Evolutionary conservation across 2,113 vertebrate species (phyloP), one percentile per base, ranked within the genome.

Genomic region (Dryoscopus gambensis): DNA sequence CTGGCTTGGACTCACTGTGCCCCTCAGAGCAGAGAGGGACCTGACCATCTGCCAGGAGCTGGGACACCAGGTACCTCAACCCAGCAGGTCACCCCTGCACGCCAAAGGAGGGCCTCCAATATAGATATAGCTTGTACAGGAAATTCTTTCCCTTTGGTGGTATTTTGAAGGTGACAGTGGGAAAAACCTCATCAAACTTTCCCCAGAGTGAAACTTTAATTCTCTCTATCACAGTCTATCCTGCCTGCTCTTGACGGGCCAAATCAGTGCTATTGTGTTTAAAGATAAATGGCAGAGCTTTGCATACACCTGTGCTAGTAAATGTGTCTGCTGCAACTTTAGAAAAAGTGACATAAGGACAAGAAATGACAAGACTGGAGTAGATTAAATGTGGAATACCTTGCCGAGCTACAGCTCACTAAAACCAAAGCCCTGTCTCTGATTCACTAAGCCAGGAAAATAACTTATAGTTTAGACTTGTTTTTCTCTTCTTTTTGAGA

Each of bases 381-480:
- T 30, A 84, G 64, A 79, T 92, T 78, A 95, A 52, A 82, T 86
- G 57, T 53, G 79, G 62, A 68, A 77, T 82, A 83, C 37, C 55
- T 90, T 60, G 47, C 74, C 91, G 85, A 95, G 71, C 84, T 92
- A 44, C 39, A 71, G 27, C 64, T 92, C 37, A 20, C 88, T 88
- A 49, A 88, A 94, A 69, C 68, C 78, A 91, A 85, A 87, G 12
- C 39, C 47, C 70, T 74, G n/a, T n/a, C 47, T 65, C 31, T 90
- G 87, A 94, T 97, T 95, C 94, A 95, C 74, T 94, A 71, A 89
- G 62, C 62, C 65, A 74, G 74, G 37, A 92, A 94, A 97, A 95
- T 84, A 89, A 89, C 60, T 92, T 93, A 84, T 1, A 68, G 65
- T 93, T 97, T 71, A 87, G 69, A 67, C 40, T 93, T 91, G 50